These are phyloP conservation scores for Sussaba pulchella DNA, from an alignment of 2,888 invertebrate genomes.

Conservation along the genomic window DNA sequence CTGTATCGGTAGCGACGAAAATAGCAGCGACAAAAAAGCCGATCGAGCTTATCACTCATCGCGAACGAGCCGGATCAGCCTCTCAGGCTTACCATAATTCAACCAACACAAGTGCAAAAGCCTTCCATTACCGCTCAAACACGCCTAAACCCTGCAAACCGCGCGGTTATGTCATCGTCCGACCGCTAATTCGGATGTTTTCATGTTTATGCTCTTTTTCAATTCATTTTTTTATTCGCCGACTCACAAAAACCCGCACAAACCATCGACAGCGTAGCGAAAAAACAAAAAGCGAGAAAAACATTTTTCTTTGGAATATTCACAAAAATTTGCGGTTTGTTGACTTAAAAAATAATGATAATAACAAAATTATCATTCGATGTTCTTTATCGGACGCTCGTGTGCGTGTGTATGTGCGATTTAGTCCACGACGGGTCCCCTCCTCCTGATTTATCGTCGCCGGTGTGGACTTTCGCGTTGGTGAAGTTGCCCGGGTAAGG, in stretches of 20 bases:
- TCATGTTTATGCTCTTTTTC: neutral
- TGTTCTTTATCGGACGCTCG: no score
- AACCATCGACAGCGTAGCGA: neutral
- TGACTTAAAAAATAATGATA: neutral
- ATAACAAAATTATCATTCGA: neutral
- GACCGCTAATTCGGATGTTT: no score
- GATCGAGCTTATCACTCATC: slow-evolving; percentile 23
- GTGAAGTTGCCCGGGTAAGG: no score
- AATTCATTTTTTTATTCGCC: neutral
- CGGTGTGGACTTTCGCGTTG: no score
- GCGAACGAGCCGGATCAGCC: neutral
- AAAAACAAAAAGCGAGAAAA: slow-evolving; percentile 6
- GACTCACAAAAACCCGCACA: slow-evolving; percentile 1
- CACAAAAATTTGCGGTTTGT: neutral
- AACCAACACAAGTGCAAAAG: slow-evolving; percentile 11
- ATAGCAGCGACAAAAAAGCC: neutral
- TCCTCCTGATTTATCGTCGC: no score
- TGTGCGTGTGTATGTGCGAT: no score
- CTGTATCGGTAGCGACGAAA: neutral
- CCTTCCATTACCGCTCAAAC: neutral
- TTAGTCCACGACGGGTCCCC: no score
- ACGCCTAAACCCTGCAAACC: neutral
- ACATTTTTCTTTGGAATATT: no score
- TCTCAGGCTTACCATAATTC: neutral
- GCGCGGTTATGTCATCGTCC: slow-evolving; percentile 23